Conservation (phyloP, 2,113 vertebrate species). For the Sinocyclocheilus grahami region DNA sequence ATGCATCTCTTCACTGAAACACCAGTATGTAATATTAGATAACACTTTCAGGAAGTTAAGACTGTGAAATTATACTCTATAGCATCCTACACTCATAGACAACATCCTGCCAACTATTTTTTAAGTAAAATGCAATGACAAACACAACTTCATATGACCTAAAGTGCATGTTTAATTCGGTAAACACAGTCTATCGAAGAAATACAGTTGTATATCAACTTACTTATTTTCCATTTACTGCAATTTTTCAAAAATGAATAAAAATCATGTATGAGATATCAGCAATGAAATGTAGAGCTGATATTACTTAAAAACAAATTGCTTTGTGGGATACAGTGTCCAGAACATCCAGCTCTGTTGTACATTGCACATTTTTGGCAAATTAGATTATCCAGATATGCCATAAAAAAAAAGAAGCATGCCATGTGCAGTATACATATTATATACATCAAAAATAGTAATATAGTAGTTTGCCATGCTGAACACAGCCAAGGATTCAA, state of each 20-base stretch:
- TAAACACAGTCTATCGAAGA: no score
- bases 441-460: background rate
- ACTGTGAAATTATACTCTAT: background rate
- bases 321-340: background rate
- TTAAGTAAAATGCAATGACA: background rate
- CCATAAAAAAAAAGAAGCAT: background rate
- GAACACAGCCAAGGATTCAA: background rate
- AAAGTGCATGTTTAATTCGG: background rate
- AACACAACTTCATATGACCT: background rate
- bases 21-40: background rate
- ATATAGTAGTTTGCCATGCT: background rate
- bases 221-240: no score
- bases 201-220: no score
- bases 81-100: background rate
- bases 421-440: background rate
- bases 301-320: background rate
- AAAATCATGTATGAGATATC: background rate
- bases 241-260: no score
- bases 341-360: background rate
- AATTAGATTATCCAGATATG: background rate
- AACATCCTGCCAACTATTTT: background rate
- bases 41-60: background rate
- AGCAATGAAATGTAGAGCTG: background rate
- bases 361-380: no score
- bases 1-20: constrained; percentile 6